These are phyloP conservation scores for Cinara cedri DNA, from an alignment of 2,888 invertebrate genomes.

Conservation along the genomic window DNA sequence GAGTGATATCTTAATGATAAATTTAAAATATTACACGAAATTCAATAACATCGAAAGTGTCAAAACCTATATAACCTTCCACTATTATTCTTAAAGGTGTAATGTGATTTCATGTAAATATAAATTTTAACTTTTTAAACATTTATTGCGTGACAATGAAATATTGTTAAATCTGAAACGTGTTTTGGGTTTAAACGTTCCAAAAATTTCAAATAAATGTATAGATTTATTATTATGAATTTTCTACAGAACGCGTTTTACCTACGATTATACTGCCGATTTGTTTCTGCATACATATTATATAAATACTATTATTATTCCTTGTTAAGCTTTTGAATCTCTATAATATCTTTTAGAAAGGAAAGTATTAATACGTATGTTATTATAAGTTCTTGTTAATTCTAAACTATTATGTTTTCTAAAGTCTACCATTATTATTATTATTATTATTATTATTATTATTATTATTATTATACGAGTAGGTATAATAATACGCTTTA, in stretches of 20 bases:
- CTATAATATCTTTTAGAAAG: too few species aligned
- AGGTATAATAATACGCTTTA: constrained; percentile 36
- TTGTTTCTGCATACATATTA: background rate
- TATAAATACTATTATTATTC: background rate
- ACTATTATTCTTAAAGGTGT: background rate
- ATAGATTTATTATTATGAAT: background rate
- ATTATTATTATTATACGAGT: background rate
- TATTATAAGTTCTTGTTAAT: background rate
- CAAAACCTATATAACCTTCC: background rate
- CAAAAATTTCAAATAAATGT: background rate
- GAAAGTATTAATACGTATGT: background rate
- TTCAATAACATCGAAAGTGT: background rate
- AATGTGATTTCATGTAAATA: background rate
- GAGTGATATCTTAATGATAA: too few species aligned
- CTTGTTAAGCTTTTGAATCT: background rate
- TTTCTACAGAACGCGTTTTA: background rate
- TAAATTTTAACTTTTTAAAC: background rate
- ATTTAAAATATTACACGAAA: too few species aligned
- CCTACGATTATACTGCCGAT: background rate
- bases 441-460: background rate
- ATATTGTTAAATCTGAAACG: background rate
- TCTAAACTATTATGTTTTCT: background rate
- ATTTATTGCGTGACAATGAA: background rate
- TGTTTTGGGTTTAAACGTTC: background rate
- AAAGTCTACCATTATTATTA: background rate